Conservation (phyloP, 2,888 invertebrate species). For the Cremastobaeus sp. region DNA sequence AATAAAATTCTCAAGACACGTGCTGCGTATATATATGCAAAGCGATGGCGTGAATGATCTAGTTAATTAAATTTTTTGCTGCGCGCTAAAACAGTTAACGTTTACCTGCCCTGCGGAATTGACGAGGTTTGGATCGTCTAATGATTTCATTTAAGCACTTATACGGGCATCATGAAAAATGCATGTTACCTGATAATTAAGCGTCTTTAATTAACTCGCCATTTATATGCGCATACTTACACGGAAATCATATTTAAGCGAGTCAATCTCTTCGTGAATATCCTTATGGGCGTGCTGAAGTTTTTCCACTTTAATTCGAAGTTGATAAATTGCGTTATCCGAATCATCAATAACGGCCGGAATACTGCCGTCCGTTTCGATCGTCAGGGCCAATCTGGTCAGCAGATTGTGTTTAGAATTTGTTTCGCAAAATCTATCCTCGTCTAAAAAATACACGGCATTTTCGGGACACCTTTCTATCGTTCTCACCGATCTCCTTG, state of each 20-base stretch:
- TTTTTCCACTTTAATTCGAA: constrained; percentile 68
- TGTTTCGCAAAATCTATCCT: constrained; percentile 66
- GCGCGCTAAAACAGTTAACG: constrained; percentile 15
- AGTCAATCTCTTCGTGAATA: constrained; percentile 68
- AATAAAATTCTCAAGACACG: constrained; percentile 2
- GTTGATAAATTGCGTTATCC: constrained; percentile 62
- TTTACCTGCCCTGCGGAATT: constrained; percentile 15
- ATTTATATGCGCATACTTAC: constrained; percentile 59
- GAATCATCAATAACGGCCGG: constrained; percentile 50
- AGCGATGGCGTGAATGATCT: constrained; percentile 18
- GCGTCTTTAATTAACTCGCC: constrained; percentile 16
- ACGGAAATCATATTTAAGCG: constrained; percentile 69
- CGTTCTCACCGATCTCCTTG: constrained; percentile 65
- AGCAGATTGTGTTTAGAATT: constrained; percentile 68
- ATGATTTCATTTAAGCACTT: constrained; percentile 14
- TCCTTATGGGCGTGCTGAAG: constrained; percentile 67
- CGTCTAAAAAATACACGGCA: constrained; percentile 58
- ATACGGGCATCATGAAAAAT: constrained; percentile 14
- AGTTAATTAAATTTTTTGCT: constrained; percentile 33
- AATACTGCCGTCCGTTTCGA: constrained; percentile 66
- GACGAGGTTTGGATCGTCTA: constrained; percentile 17
- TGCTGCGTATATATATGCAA: constrained; percentile 18
- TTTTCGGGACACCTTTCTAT: constrained; percentile 62
- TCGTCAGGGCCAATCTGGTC: constrained; percentile 70
- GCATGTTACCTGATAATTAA: constrained; percentile 15